phyloP scores from a whole-genome alignment of 1,140 invertebrate genomes.

The Phocides pigmalion region DNA sequence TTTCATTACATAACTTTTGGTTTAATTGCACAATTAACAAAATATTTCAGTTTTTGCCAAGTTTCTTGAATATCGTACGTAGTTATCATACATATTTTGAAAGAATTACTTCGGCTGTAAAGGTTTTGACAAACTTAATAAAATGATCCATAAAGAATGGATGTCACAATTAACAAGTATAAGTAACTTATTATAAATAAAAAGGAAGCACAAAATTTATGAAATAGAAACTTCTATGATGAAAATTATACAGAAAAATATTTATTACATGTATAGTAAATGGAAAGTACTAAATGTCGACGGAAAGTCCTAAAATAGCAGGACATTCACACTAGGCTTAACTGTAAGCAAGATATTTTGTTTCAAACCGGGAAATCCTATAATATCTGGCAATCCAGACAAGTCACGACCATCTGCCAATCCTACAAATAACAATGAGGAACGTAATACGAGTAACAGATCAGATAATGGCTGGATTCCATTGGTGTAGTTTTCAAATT shows the following conservation, averaged over 20 bases:
- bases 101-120: too few relatives aligned
- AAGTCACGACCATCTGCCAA: conserved; percentile 32
- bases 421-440: conserved; percentile 24
- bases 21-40: conserved; percentile 1
- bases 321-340: background rate
- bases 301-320: conserved; percentile 5
- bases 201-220: too few relatives aligned
- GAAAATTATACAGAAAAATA: too few relatives aligned
- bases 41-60: background rate
- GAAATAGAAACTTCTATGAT: too few relatives aligned
- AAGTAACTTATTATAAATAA: too few relatives aligned
- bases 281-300: background rate
- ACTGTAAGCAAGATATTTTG: conserved; percentile 17
- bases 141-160: too few relatives aligned
- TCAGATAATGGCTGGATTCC: conserved; percentile 20
- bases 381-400: conserved; percentile 15
- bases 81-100: too few relatives aligned
- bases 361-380: conserved; percentile 11
- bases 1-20: conserved; percentile 8
- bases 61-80: too few relatives aligned
- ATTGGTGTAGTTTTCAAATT: conserved; percentile 16
- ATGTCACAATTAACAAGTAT: too few relatives aligned
- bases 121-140: too few relatives aligned
- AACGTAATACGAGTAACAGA: conserved; percentile 21
- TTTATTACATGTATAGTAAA: background rate